phyloP scores from a whole-genome alignment of 2,797 vertebrate species.

The Brachymystax lenok region DNA sequence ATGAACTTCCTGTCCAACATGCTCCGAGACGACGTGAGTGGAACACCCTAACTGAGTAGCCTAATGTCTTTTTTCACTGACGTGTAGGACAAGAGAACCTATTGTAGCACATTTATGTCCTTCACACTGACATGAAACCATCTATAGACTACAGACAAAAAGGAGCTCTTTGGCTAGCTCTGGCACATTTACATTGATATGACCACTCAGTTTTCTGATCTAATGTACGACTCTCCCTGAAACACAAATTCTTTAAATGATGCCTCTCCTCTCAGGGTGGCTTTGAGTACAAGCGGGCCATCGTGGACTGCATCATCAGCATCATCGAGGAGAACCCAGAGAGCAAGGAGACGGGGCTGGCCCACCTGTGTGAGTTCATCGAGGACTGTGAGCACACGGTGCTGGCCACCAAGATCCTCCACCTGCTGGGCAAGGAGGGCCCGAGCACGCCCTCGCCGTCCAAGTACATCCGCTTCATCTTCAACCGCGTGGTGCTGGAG shows the following conservation, averaged over 20 bases:
- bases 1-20: slow-evolving; percentile 99
- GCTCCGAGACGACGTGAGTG: slow-evolving; percentile 93
- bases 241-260: not conserved
- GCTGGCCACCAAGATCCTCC: slow-evolving; percentile 95
- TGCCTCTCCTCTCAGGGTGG: slow-evolving; percentile 81
- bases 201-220: not conserved
- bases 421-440: slow-evolving; percentile 93
- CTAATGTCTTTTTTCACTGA: not conserved
- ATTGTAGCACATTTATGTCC: not conserved
- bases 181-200: not conserved
- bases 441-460: slow-evolving; percentile 90
- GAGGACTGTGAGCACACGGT: slow-evolving; percentile 98
- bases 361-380: slow-evolving; percentile 98
- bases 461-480: slow-evolving; percentile 99
- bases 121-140: not conserved
- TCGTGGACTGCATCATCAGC: slow-evolving; percentile 96
- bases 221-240: not conserved
- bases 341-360: slow-evolving; percentile 94
- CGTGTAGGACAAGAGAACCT: not conserved
- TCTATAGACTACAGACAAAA: too few species aligned
- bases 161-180: not conserved
- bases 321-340: slow-evolving; percentile 97
- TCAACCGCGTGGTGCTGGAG: slow-evolving; percentile 96
- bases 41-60: not conserved
- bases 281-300: slow-evolving; percentile 98